Evolutionary conservation across 30 jellyfish, hydroid and myxozoan genomes (phyloP).

Genomic region (Phacellophora camtschatica): DNA sequence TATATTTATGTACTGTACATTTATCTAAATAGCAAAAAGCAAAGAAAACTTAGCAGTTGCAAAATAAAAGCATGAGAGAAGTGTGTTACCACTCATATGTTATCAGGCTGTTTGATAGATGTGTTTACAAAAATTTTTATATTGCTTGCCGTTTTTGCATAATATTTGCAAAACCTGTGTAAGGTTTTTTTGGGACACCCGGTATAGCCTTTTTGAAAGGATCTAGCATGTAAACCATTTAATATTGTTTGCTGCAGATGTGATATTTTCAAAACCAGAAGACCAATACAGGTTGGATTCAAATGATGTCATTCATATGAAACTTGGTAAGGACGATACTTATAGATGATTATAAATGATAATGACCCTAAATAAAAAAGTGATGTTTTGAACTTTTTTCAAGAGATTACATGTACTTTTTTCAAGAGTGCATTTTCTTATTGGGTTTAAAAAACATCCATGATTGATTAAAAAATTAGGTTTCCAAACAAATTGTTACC

Average conservation of each 20-base stretch:
- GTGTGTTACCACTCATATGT: too few relatives aligned
- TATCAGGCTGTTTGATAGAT: too few relatives aligned
- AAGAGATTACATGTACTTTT: not conserved
- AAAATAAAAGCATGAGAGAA: not conserved
- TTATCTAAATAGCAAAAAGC: too few relatives aligned
- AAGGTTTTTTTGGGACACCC: too few relatives aligned
- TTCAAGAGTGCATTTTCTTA: not conserved
- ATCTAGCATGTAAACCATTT: not conserved
- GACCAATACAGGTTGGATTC: constrained; percentile 81
- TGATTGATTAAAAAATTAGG: too few relatives aligned
- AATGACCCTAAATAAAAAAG: not conserved
- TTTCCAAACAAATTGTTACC: too few relatives aligned
- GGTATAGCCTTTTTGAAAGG: not conserved
- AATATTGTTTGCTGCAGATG: not conserved
- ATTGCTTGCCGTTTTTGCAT: too few relatives aligned
- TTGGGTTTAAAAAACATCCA: not conserved
- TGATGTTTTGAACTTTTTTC: not conserved
- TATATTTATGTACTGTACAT: too few relatives aligned
- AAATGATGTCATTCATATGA: constrained; percentile 79
- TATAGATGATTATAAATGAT: not conserved
- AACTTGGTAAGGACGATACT: constrained; percentile 60
- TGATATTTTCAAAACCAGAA: constrained; percentile 50
- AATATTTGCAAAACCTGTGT: too few relatives aligned
- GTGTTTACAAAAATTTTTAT: too few relatives aligned
- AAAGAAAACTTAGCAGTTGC: too few relatives aligned